phyloP scores from a whole-genome alignment of 2,797 vertebrate genomes.

The Geotrypetes seraphini region DNA sequence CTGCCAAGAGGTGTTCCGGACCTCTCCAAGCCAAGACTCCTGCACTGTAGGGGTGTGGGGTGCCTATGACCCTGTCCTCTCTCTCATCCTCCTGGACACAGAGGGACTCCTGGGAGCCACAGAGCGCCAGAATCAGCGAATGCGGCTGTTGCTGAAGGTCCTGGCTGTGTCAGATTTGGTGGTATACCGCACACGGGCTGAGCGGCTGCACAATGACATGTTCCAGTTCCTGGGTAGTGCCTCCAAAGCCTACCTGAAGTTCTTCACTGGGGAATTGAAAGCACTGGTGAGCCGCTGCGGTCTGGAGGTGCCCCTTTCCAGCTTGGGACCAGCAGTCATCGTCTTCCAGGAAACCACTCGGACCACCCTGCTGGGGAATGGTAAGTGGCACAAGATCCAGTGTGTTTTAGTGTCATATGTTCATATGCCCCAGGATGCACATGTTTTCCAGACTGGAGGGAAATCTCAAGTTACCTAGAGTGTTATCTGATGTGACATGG shows the following conservation, averaged over 20 bases:
- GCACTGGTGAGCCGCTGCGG: constrained; percentile 64
- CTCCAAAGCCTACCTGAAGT: constrained; percentile 64
- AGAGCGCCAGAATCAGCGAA: constrained; percentile 61
- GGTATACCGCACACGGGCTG: constrained; percentile 67
- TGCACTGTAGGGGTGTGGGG: constrained; percentile 75
- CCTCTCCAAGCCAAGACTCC: constrained; percentile 65
- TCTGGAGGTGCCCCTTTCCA: constrained; percentile 66
- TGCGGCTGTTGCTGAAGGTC: constrained; percentile 69
- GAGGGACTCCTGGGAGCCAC: constrained; percentile 68
- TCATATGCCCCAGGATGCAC: too few species aligned
- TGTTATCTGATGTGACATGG: too few species aligned
- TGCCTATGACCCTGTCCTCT: constrained; percentile 50
- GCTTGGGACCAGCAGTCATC: constrained; percentile 58
- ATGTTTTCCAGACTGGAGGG: too few species aligned
- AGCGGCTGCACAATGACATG: constrained; percentile 76
- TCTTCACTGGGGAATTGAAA: constrained; percentile 66
- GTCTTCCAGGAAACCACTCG: constrained; percentile 70
- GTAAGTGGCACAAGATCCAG: constrained; percentile 24
- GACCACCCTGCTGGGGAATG: constrained; percentile 62
- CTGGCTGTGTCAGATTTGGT: constrained; percentile 70
- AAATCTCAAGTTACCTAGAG: too few species aligned
- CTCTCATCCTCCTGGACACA: constrained; percentile 61
- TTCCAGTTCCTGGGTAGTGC: constrained; percentile 72
- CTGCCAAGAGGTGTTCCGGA: constrained; percentile 59
- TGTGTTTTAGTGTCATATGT: too few species aligned